These are phyloP conservation scores for Cosmia trapezina DNA, from an alignment of 2,888 invertebrate genomes.

Conservation along the genomic window DNA sequence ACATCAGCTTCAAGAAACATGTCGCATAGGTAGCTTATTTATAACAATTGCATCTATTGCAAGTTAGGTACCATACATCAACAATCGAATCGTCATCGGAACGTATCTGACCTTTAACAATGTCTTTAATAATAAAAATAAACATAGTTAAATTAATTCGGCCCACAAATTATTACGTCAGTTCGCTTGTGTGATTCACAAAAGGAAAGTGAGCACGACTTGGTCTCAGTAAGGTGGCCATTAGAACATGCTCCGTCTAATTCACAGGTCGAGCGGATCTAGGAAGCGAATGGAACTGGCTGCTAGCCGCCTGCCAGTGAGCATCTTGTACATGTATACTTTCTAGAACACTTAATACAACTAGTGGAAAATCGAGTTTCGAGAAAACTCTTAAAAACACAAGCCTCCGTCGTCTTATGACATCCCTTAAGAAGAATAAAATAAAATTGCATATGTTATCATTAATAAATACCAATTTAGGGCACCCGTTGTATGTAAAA, in stretches of 20 bases:
- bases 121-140: constrained; percentile 55
- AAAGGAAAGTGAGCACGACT: constrained; percentile 77
- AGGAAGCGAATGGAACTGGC: constrained; percentile 53
- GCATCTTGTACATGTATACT: constrained; percentile 33
- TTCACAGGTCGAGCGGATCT: constrained; percentile 55
- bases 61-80: constrained; percentile 55
- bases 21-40: constrained; percentile 45
- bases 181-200: constrained; percentile 71
- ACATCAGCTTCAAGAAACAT: neutral
- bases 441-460: constrained; percentile 18
- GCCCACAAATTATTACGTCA: constrained; percentile 72
- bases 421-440: constrained; percentile 33
- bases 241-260: constrained; percentile 59
- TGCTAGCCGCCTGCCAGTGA: constrained; percentile 5
- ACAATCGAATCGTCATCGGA: neutral
- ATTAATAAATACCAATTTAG: constrained; percentile 46
- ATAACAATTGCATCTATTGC: constrained; percentile 58
- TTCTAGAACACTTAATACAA: constrained; percentile 49
- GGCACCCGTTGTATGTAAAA: constrained; percentile 36
- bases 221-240: constrained; percentile 54
- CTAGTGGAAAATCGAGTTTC: constrained; percentile 46
- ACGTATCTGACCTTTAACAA: constrained; percentile 36
- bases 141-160: constrained; percentile 61
- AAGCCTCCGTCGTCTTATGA: constrained; percentile 11
- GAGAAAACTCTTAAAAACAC: constrained; percentile 33